Conservation (phyloP, 2,888 invertebrate species). For the Dermolepida albohirtum region DNA sequence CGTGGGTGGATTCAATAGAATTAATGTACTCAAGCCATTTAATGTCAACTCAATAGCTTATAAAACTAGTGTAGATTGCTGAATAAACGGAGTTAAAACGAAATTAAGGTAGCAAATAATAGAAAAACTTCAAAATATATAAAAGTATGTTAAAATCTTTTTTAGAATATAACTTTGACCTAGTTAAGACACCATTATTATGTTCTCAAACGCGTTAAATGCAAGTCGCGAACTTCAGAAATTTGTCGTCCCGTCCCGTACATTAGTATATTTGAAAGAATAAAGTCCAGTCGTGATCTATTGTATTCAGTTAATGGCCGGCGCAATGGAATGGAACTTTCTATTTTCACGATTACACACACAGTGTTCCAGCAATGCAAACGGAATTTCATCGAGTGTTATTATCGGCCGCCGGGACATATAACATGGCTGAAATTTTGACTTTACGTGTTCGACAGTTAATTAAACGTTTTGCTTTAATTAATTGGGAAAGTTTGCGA, state of each 20-base stretch:
- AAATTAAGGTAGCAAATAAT: too few species aligned
- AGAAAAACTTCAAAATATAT: too few species aligned
- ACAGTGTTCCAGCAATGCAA: constrained; percentile 18
- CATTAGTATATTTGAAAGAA: background rate
- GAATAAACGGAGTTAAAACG: too few species aligned
- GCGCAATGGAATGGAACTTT: constrained; percentile 27
- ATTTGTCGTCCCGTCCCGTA: constrained; percentile 3
- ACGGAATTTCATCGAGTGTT: constrained; percentile 21
- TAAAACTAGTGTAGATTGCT: too few species aligned
- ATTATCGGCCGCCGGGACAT: constrained; percentile 6
- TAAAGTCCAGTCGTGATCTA: constrained; percentile 17
- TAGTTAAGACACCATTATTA: too few species aligned
- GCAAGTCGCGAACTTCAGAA: background rate
- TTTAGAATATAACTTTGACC: too few species aligned
- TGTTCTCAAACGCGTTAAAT: background rate
- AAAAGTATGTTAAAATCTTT: too few species aligned
- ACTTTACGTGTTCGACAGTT: constrained; percentile 28
- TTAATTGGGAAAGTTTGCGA: constrained; percentile 32
- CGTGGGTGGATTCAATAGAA: too few species aligned
- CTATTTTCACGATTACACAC: constrained; percentile 29
- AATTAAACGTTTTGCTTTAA: constrained; percentile 31
- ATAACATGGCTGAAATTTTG: constrained; percentile 11
- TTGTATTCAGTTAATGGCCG: constrained; percentile 28
- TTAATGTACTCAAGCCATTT: too few species aligned
- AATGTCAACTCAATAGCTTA: too few species aligned